Evolutionary conservation across 2,113 vertebrate genomes (phyloP), one percentile per base, ranked within the genome.

Genomic region (Craseonycteris thonglongyai): DNA sequence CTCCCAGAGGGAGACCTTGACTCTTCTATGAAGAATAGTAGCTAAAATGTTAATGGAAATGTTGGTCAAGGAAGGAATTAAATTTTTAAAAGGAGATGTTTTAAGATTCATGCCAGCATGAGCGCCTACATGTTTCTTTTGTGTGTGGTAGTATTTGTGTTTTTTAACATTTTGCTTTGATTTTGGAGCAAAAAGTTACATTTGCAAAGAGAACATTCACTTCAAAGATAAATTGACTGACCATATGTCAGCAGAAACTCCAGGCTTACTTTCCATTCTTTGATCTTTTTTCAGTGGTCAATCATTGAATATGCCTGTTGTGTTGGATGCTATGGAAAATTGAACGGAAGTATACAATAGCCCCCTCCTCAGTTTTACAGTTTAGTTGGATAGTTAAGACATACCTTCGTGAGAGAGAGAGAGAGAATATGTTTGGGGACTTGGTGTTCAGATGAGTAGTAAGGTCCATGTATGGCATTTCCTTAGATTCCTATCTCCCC

Each of bases 151-250:
- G 3, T 86, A 26, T 91, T 81, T 93, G 26, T 93, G n/a, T 42
- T 51, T 91, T 88, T 90, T 28, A 28, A 49, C 45, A 59, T 86
- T 95, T 91, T 86, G 16, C 45, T 96, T 72, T 94, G 78, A 74
- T 78, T 90, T 5, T 81, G 38, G 49, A 90, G 81, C 26, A 72
- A 81, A 89, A 84, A 84, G 28, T 82, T 84, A 21, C 21, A 45
- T 85, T 93, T 49, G 21, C 26, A 74, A 80, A 91, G 61, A 78
- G 49, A 88, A 9, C 2, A 59, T 38, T 84, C 22, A 42, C 16
- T 71, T 97, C 69, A 90, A 82, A 92, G 78, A 82, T 78, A 94
- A 65, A 82, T 92, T 5, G 8, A n/a, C 40, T 33, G 18, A 69
- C 42, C 26, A 2, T 38, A 80, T 74, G 47, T 88, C 65, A 80